phyloP scores from a whole-genome alignment of 2,797 vertebrate genomes.

The Petrocephalus schoutedeni region DNA sequence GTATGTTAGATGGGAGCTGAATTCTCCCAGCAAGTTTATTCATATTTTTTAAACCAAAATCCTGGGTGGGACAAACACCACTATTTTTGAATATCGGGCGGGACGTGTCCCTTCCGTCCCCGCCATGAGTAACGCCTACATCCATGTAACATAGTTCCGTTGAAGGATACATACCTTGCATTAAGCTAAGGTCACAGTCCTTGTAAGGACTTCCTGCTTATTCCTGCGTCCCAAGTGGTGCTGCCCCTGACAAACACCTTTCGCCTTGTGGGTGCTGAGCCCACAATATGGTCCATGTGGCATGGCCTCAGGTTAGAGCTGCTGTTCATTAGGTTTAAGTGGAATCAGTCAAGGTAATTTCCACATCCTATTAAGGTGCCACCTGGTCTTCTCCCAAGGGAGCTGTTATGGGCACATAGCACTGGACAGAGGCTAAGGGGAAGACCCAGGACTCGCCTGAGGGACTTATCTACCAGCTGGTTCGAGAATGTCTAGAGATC shows the following conservation, averaged over 20 bases:
- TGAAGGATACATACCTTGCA: neutral
- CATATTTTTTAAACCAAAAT: no score
- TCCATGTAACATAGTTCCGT: neutral
- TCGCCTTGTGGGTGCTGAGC: neutral
- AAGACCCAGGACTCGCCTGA: neutral
- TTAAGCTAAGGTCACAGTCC: neutral
- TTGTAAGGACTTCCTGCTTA: neutral
- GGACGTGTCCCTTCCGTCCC: no score
- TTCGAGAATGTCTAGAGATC: neutral
- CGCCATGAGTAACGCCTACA: no score
- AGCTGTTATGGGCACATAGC: neutral
- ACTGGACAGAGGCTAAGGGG: neutral
- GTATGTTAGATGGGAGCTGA: no score
- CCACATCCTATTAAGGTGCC: neutral
- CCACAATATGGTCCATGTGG: neutral
- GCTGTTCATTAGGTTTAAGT: neutral
- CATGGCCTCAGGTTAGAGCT: neutral
- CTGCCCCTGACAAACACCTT: neutral
- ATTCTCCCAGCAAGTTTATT: no score
- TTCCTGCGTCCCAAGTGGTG: neutral
- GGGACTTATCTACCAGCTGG: neutral
- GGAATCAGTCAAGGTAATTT: neutral
- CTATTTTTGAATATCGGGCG: no score
- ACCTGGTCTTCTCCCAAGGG: neutral
- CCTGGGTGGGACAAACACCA: no score